Evolutionary conservation across 2,888 invertebrate genomes (phyloP), one percentile per base, ranked within the genome.

Genomic region (Acholoe squamosa): DNA sequence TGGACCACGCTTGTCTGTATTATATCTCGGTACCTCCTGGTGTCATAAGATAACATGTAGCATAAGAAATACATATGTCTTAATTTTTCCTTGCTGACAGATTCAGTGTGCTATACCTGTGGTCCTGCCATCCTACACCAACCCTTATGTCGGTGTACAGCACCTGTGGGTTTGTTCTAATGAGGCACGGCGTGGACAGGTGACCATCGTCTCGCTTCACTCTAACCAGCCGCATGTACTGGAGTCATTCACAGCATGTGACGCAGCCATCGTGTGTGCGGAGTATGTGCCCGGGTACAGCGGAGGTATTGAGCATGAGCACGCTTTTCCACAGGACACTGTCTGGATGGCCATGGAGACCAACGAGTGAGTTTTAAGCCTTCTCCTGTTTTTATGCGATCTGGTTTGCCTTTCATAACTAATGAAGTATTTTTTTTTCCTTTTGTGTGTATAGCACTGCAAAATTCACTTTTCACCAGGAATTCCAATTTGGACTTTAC

Each of bases 121-220:
- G 7, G 93, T 94, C 86, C 92, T 95, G 28, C 94, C 94, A 0
- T 93, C 93, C 19, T 84, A 97, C 97, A 93, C 97, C 33, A 91
- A 91, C 56, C 92, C 97, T 97, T 94, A 97, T 34, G 94, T 96
- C 84, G 95, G 95, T 25, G 97, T 98, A 94, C 98, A 98, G 93
- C 98, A 98, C 95, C 96, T 99, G 93, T 99, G 99, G 99, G 97
- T 98, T 92, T 98, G 98, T 95, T 98, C 98, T 92, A 97, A 97
- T 84, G 98, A 98, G 94, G 97, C 97, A 34, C 94, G 95, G 80
- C 95, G 95, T 89, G 96, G 96, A 91, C 96, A 96, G 90, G 97
- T 97, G 56, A 97, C 98, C 76, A 84, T 93, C 25, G 92, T 93
- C 93, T 97, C 97, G 80, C 93, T 95, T 19, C 95, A 95, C 91